Conservation (phyloP, 2,113 vertebrate species). For the Hystrix brachyura region DNA sequence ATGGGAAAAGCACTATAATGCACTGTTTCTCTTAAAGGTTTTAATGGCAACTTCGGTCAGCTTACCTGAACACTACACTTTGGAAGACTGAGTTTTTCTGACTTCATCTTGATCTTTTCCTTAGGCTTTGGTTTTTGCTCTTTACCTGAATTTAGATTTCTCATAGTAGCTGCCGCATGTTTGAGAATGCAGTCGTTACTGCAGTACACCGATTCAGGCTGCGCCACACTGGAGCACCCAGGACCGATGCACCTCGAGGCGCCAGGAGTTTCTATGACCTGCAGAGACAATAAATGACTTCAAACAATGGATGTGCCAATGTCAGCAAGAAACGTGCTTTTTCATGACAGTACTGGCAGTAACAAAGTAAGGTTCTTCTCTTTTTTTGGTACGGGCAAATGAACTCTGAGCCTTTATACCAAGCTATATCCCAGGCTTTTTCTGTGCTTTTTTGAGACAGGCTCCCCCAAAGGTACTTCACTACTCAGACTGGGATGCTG, state of each 20-base stretch:
- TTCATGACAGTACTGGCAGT: not conserved
- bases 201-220: conserved; percentile 97
- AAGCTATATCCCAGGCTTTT: not conserved
- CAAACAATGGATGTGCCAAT: not conserved
- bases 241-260: conserved; percentile 94
- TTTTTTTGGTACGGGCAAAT: not conserved
- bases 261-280: conserved; percentile 88
- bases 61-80: conserved; percentile 91
- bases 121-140: conserved; percentile 88
- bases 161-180: conserved; percentile 96
- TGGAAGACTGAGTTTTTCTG: conserved; percentile 86
- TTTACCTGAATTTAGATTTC: conserved; percentile 91
- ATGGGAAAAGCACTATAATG: fast-evolving
- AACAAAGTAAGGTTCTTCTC: not conserved
- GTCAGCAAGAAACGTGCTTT: not conserved
- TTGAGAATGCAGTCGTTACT: conserved; percentile 96
- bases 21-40: not conserved
- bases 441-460: not conserved
- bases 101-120: conserved; percentile 87
- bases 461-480: not conserved
- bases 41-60: not conserved
- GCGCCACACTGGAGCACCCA: conserved; percentile 91
- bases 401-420: not conserved
- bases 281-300: conserved; percentile 65
- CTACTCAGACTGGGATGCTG: not conserved